Base-by-base conservation (phyloP, 2,888 invertebrate species). In the Erebia ligea region DNA sequence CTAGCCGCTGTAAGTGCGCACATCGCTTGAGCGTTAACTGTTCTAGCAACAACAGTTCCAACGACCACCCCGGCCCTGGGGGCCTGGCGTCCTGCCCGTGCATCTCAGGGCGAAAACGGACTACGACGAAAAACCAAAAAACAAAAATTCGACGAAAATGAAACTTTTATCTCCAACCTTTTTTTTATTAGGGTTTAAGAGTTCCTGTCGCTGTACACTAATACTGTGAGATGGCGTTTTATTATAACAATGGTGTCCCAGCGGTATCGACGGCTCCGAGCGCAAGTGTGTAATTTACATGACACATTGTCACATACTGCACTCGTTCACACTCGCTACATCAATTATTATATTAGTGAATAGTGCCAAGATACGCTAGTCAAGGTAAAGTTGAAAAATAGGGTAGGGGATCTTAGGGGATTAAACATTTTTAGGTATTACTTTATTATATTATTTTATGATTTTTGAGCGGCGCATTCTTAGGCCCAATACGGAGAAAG, bases 171-270 rank as follows among this genome's bases (percentile, higher is more conserved):
- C 34, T 34, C 48, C 13, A 13, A 48, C 48, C 48, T 48, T 15
- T 15, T 15, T 15, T 48, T 13, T 42, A 42, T 42, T 13, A 52
- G 9, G 6, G 10, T 52, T 17, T 1, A 2, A 11, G 17, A 64
- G 25, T 40, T 19, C 80, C 68, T 81, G 76, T 65, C 67, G 57
- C 75, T 81, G 82, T 88, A 81, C 86, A 70, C 63, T 76, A 72
- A 81, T 82, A 82, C 76, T 82, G 81, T 84, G 87, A 88, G 84
- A 91, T 89, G 87, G 84, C 87, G 87, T 93, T 92, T 91, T 92
- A 92, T 89, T 92, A 91, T 91, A 91, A 91, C 91, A 92, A 92
- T 87, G 86, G 81, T 77, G 81, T 83, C 87, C 87, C 83, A 71
- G 74, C 75, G 83, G 83, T 67, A 80, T 80, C 59, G 59, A 66